Evolutionary conservation across 2,113 vertebrate genomes (phyloP).

Genomic region (Pungitius pungitius): DNA sequence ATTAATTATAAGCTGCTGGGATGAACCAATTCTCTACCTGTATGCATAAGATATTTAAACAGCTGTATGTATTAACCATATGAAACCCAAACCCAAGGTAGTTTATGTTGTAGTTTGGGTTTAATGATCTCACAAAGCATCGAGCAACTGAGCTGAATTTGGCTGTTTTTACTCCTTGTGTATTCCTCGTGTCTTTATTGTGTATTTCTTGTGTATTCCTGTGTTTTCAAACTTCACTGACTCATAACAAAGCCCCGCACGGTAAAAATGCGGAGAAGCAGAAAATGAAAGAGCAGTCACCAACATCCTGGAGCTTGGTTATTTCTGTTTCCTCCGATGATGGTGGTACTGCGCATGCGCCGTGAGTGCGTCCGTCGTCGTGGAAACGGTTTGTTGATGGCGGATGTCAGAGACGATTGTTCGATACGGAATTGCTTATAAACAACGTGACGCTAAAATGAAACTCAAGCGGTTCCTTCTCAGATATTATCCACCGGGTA

Average conservation of each 20-base stretch:
- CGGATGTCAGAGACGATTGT: background rate
- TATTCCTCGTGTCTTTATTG: background rate
- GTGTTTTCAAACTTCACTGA: background rate
- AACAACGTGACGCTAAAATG: constrained; percentile 76
- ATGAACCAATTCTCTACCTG: background rate
- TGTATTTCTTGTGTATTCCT: too few relatives aligned
- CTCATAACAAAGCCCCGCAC: background rate
- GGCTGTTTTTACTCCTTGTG: too few relatives aligned
- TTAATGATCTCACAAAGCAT: background rate
- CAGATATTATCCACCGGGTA: constrained; percentile 95
- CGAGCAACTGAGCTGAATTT: background rate
- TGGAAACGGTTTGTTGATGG: constrained; percentile 70
- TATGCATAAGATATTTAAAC: background rate
- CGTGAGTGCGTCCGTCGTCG: constrained; percentile 56
- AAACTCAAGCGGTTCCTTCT: constrained; percentile 87
- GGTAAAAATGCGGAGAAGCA: background rate
- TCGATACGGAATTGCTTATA: background rate
- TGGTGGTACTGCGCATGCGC: constrained; percentile 53
- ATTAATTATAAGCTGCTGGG: background rate
- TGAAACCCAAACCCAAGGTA: background rate
- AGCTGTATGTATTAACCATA: background rate
- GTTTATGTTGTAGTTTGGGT: background rate
- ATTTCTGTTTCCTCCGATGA: too few relatives aligned
- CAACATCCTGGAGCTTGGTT: background rate
- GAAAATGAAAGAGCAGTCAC: background rate